phyloP scores from a whole-genome alignment of 2,113 vertebrate species.

The Lagenorhynchus albirostris region DNA sequence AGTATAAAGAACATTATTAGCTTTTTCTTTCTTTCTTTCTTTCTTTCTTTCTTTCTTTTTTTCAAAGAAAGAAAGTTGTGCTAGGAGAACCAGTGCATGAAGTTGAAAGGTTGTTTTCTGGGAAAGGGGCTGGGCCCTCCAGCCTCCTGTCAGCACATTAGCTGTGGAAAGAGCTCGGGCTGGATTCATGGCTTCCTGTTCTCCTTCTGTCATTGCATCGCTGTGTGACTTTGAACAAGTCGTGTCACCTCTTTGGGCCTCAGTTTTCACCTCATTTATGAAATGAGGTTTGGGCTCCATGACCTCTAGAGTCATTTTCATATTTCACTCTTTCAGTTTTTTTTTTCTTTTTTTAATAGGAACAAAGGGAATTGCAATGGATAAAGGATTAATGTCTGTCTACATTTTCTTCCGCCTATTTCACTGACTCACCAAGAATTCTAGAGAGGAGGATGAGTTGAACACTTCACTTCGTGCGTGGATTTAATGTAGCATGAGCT shows the following conservation, averaged over 20 bases:
- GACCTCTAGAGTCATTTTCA: background rate
- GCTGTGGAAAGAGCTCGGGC: background rate
- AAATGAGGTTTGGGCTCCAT: background rate
- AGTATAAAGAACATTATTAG: background rate
- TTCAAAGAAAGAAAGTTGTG: background rate
- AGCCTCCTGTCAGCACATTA: background rate
- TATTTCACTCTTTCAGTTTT: background rate
- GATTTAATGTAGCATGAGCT: constrained; percentile 48
- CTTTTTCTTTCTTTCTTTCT: background rate
- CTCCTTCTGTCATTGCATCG: background rate
- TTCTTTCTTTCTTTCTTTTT: background rate
- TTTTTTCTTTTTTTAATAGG: background rate
- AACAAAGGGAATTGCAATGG: background rate
- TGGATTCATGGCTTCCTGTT: background rate
- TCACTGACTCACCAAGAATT: background rate
- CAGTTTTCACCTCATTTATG: background rate
- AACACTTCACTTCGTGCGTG: constrained; percentile 27
- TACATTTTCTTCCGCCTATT: background rate
- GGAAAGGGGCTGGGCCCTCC: fast-evolving
- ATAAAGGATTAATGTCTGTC: background rate
- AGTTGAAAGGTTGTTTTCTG: background rate
- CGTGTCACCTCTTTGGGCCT: background rate
- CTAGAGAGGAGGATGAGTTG: background rate
- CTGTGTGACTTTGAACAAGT: background rate
- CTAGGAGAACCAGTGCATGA: background rate